Evolutionary conservation across 2,797 vertebrate genomes (phyloP).

Genomic region (Trachops cirrhosus): DNA sequence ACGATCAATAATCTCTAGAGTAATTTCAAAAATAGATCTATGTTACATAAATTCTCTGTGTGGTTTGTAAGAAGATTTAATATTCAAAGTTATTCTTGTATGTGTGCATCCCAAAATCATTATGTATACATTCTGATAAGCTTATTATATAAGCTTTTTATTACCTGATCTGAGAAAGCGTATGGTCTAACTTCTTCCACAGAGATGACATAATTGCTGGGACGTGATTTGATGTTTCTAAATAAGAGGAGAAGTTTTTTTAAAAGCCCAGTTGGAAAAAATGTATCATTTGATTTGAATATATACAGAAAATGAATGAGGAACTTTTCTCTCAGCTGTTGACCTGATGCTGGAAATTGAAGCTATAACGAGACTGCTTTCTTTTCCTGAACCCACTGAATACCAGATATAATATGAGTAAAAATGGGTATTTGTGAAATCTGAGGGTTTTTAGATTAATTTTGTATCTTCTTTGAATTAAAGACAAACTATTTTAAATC

Average conservation of each 20-base stretch:
- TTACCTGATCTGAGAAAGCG: conserved; percentile 98
- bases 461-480: background rate
- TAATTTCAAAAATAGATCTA: background rate
- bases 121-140: background rate
- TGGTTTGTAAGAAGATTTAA: conserved; percentile 5
- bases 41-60: background rate
- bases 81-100: background rate
- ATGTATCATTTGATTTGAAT: conserved; percentile 34
- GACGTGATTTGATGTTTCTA: conserved; percentile 86
- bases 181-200: conserved; percentile 98
- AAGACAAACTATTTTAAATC: background rate
- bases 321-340: background rate
- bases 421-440: background rate
- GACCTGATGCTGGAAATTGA: background rate
- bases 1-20: background rate
- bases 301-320: background rate
- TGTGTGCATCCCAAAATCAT: conserved; percentile 14
- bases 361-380: background rate
- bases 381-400: background rate
- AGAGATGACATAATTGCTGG: conserved; percentile 96
- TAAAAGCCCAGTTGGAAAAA: conserved; percentile 38
- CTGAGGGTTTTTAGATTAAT: background rate
- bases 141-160: background rate
- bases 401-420: background rate
- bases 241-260: conserved; percentile 47